These are phyloP conservation scores for Ctenosaura bakeri DNA, from an alignment of 2,797 vertebrate genomes.

Conservation along the genomic window DNA sequence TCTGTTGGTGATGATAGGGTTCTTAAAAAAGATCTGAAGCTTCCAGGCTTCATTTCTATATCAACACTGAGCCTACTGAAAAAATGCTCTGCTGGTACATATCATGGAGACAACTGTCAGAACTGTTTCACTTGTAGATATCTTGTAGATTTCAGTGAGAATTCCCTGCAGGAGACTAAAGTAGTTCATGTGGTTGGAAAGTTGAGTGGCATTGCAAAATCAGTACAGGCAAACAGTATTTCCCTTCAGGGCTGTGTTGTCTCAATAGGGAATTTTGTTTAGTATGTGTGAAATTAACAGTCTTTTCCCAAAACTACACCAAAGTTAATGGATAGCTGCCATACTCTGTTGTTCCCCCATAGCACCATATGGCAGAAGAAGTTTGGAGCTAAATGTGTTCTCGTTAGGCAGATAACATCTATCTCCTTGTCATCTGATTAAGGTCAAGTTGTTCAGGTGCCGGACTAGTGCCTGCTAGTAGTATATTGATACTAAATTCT, in stretches of 20 bases:
- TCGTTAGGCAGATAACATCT: not conserved
- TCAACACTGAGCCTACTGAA: fast-evolving
- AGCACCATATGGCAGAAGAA: not conserved
- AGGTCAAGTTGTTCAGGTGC: not conserved
- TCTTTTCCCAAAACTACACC: not conserved
- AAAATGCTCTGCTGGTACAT: not conserved
- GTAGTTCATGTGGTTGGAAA: conserved; percentile 11
- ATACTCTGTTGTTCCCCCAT: not conserved
- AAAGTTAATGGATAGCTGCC: not conserved
- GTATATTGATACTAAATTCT: not conserved
- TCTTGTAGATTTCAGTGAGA: not conserved
- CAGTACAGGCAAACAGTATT: conserved; percentile 20
- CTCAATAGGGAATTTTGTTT: conserved; percentile 27
- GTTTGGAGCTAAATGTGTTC: not conserved
- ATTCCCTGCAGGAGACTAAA: not conserved
- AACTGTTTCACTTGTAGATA: not conserved
- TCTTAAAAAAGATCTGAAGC: not conserved
- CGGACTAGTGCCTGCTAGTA: not conserved
- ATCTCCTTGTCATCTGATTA: not conserved
- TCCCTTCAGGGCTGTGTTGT: not conserved
- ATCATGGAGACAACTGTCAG: not conserved
- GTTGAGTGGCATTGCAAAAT: not conserved
- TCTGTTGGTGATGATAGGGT: not conserved
- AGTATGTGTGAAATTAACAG: conserved; percentile 10
- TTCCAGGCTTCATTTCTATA: conserved; percentile 5